Evolutionary conservation across 23 tunicate genomes (phyloP), one percentile per base, ranked within the genome.

Genomic region (Corella eumyota): DNA sequence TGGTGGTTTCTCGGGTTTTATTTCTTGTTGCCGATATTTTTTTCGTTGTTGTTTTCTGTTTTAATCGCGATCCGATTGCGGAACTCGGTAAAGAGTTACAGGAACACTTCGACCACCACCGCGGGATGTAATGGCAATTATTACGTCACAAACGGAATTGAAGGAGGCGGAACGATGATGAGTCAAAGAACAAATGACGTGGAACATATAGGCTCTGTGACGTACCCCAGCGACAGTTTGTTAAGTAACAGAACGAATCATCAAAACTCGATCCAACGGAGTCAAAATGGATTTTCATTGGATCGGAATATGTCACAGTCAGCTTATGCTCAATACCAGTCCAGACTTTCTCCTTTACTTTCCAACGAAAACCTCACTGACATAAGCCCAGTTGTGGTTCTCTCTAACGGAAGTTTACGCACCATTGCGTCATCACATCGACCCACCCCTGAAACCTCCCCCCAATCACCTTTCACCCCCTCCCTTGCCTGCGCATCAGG

Each of bases 1-100:
- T 84, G 94, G 94, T 84, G 83, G 83, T 26, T 75, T 2, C 38
- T 84, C 55, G 72, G 58, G 3, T 84, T 75, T 45, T 76, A 70
- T 50, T 84, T 84, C 55, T 75, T 66, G 29, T 49, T 84, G 13
- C 94, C 94, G 1, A 50, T 75, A 2, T 62, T 60, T 19, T 34
- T 75, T 26, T 72, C 78, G 0, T 67, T 75, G 21, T 32, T 84
- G 21, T 68, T 75, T 19, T 83, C 83, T 1, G 34, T 75, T 32
- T 33, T 84, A 15, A 53, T 84, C 15, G 72, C 94, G 0, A 71
- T 66, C 4, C 81, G 76, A 44, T 69, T 84, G 77, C 76, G 19
- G 55, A 65, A 4, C 64, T 24, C 38, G 35, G 7, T 6, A 3
- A 6, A 38, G 23, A 28, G 17, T 28, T 31, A 22, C 53, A 62